Evolutionary conservation across 2,113 vertebrate species (phyloP).

Genomic region (Alligator sinensis): DNA sequence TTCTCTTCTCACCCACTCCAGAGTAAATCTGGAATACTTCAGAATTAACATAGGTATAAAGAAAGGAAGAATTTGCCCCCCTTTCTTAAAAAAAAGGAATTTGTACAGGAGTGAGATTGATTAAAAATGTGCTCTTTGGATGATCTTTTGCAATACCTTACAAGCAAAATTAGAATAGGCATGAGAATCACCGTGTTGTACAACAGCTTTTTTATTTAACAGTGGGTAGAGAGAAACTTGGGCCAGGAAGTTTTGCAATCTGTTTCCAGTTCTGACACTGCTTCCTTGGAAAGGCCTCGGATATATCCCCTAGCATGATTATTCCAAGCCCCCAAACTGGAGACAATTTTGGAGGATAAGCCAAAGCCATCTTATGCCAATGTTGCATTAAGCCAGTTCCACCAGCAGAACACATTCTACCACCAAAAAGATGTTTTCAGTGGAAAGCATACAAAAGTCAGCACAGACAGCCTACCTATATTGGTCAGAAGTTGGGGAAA

Average conservation of each 20-base stretch:
- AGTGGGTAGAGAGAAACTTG: background rate
- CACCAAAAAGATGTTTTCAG: background rate
- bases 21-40: background rate
- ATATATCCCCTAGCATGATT: background rate
- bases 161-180: background rate
- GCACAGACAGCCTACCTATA: background rate
- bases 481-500: background rate
- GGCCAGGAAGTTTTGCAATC: background rate
- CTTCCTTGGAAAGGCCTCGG: background rate
- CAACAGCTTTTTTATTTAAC: background rate
- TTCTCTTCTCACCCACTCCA: background rate
- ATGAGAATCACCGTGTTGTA: background rate
- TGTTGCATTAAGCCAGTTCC: background rate
- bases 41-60: background rate
- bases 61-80: background rate
- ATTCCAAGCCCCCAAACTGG: background rate
- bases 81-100: rapidly evolving
- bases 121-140: background rate
- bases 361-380: background rate
- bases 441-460: too few relatives aligned
- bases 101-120: background rate
- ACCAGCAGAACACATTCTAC: background rate
- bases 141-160: background rate
- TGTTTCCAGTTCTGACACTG: background rate
- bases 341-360: background rate